Percentiles rank a stretch among this genome's conserved stretches.
Conservation (phyloP, 1,140 invertebrate species). For the Conus betulinus region DNA sequence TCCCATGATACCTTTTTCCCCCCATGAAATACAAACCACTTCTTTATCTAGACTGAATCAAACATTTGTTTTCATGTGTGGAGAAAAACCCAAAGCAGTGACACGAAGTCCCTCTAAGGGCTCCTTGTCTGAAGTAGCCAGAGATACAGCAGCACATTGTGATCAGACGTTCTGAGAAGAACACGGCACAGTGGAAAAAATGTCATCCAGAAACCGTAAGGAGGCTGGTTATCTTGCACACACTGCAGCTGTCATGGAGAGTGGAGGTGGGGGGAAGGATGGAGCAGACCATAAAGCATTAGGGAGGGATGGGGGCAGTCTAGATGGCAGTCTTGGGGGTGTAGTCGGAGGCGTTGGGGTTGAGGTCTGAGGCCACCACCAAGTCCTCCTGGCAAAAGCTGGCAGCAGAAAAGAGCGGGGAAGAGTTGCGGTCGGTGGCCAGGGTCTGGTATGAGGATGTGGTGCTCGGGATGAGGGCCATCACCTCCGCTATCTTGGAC, state of each 20-base stretch:
- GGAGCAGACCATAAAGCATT: background rate
- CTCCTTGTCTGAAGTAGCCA: too few species aligned
- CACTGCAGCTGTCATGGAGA: background rate
- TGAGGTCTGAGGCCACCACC: conserved; percentile 82
- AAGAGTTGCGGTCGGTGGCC: conserved; percentile 61
- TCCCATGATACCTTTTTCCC: too few species aligned
- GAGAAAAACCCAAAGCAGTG: too few species aligned
- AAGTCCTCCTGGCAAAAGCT: conserved; percentile 73
- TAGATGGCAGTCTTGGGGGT: conserved; percentile 80
- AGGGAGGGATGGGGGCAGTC: background rate
- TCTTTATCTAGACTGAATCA: too few species aligned
- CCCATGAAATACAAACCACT: too few species aligned
- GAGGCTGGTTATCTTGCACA: background rate
- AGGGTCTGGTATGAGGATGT: conserved; percentile 51
- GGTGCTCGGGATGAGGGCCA: conserved; percentile 89
- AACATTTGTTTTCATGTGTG: too few species aligned
- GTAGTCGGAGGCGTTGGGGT: conserved; percentile 94
- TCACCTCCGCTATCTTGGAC: conserved; percentile 88
- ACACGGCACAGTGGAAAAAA: background rate
- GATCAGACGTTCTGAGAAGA: background rate
- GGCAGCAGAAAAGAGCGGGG: conserved; percentile 76
- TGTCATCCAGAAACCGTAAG: background rate
- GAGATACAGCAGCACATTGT: background rate
- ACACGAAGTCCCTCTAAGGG: too few species aligned
- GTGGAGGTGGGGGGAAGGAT: background rate